A percentile compares a stretch with the other conserved stretches of the same genome.
These are phyloP conservation scores for Astatoreochromis straeleni DNA, from an alignment of 2,113 vertebrate genomes.

Conservation along the genomic window DNA sequence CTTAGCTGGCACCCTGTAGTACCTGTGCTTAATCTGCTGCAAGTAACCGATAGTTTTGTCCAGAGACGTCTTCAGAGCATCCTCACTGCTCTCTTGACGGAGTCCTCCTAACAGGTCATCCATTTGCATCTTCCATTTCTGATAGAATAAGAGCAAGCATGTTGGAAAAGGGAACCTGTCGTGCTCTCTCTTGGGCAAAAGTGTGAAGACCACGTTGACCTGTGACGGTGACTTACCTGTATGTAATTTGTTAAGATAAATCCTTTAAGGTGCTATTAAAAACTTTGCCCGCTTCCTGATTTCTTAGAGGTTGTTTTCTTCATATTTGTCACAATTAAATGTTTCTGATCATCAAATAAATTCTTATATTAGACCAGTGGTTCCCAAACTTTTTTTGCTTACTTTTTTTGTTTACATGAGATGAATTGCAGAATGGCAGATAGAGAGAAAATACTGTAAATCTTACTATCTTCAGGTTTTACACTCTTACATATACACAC, in stretches of 20 bases:
- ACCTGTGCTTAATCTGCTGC: constrained; percentile 48
- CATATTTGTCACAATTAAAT: neutral
- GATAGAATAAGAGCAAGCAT: neutral
- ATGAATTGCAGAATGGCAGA: neutral
- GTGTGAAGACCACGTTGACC: neutral
- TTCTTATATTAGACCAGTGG: neutral
- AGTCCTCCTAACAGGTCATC: constrained; percentile 48
- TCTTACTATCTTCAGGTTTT: neutral
- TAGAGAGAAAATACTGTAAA: neutral
- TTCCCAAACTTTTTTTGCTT: neutral
- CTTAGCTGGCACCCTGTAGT: neutral
- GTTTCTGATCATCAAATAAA: neutral
- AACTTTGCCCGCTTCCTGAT: neutral
- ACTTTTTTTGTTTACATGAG: neutral
- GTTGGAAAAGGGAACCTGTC: neutral
- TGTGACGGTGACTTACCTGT: constrained; percentile 20
- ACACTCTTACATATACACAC: neutral
- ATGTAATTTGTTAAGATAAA: neutral
- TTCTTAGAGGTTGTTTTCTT: rapidly evolving
- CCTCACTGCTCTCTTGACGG: constrained; percentile 59
- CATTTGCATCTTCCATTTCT: constrained; percentile 47
- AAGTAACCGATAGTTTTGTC: constrained; percentile 19
- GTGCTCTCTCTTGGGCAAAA: neutral
- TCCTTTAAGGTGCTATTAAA: neutral
- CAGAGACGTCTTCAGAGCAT: constrained; percentile 29